These are phyloP conservation scores for Leptodactylus fuscus DNA, from an alignment of 2,113 vertebrate species.

Conservation along the genomic window DNA sequence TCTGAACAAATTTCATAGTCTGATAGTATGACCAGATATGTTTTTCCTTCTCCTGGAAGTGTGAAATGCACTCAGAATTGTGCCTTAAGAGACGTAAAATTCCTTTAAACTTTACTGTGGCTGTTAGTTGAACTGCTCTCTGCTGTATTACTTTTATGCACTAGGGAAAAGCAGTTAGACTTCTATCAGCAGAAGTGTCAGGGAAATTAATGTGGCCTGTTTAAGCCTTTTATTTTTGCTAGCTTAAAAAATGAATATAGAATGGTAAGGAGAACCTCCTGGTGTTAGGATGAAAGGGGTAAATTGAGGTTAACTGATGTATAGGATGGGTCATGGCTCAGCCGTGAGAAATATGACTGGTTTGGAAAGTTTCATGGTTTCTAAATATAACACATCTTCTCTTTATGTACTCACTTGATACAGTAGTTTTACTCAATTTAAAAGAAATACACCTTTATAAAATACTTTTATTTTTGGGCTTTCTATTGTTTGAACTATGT, in stretches of 20 bases:
- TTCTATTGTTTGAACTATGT: neutral
- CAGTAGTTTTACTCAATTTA: conserved; percentile 20
- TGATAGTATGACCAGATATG: too few relatives aligned
- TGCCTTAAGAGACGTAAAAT: neutral
- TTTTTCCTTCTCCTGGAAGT: neutral
- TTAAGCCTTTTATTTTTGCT: conserved; percentile 47
- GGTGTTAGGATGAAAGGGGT: conserved; percentile 25
- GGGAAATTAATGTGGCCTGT: conserved; percentile 48
- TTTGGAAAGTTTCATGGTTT: conserved; percentile 28
- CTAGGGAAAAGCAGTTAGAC: conserved; percentile 24
- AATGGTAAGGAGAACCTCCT: conserved; percentile 23
- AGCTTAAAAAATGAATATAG: conserved; percentile 34
- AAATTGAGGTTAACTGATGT: conserved; percentile 46
- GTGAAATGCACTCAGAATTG: neutral
- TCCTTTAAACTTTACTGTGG: neutral
- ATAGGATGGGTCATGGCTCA: conserved; percentile 21
- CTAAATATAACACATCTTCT: conserved; percentile 4
- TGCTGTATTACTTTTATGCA: conserved; percentile 17
- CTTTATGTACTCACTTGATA: neutral
- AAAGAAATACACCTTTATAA: conserved; percentile 7
- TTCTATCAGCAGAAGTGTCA: conserved; percentile 55
- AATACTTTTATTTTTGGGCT: neutral
- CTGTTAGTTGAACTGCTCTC: conserved; percentile 10
- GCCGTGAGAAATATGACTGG: conserved; percentile 35
- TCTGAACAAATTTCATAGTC: neutral